These are phyloP conservation scores for Hyposmocoma kahamanoa DNA, from an alignment of 1,140 invertebrate species.

Conservation along the genomic window DNA sequence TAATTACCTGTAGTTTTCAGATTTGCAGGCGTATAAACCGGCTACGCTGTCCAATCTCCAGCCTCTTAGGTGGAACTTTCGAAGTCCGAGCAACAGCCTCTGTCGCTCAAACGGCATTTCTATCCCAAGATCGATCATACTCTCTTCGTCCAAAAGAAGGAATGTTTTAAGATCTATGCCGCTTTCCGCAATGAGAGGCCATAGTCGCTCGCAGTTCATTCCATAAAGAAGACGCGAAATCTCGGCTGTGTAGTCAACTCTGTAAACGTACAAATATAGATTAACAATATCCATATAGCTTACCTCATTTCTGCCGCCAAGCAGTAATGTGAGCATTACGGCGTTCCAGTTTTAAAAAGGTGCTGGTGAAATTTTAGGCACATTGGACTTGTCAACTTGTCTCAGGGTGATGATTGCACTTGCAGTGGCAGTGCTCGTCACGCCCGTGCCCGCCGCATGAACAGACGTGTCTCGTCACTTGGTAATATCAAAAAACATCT, in stretches of 20 bases:
- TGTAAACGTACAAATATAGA: conserved; percentile 35
- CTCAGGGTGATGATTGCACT: too few relatives aligned
- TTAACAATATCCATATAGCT: too few relatives aligned
- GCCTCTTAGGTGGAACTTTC: conserved; percentile 69
- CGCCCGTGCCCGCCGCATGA: too few relatives aligned
- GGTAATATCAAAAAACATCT: too few relatives aligned
- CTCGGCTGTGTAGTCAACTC: conserved; percentile 49
- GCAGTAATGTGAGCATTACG: too few relatives aligned
- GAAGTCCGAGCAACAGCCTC: conserved; percentile 59
- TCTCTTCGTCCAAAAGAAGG: conserved; percentile 69
- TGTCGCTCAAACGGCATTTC: conserved; percentile 73
- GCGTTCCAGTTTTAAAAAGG: too few relatives aligned
- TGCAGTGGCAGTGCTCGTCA: too few relatives aligned
- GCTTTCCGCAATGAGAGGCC: conserved; percentile 45
- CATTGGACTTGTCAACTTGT: too few relatives aligned
- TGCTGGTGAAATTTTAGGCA: too few relatives aligned
- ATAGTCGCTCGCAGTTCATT: conserved; percentile 73
- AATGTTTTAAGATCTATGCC: conserved; percentile 70
- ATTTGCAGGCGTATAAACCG: conserved; percentile 39
- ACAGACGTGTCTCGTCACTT: too few relatives aligned
- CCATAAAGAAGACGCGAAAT: conserved; percentile 67
- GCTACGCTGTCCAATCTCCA: conserved; percentile 69
- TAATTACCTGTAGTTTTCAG: conserved; percentile 37
- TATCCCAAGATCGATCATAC: conserved; percentile 69
- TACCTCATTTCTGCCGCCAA: too few relatives aligned